Conservation (phyloP, 2,113 vertebrate species). For the Sander lucioperca region DNA sequence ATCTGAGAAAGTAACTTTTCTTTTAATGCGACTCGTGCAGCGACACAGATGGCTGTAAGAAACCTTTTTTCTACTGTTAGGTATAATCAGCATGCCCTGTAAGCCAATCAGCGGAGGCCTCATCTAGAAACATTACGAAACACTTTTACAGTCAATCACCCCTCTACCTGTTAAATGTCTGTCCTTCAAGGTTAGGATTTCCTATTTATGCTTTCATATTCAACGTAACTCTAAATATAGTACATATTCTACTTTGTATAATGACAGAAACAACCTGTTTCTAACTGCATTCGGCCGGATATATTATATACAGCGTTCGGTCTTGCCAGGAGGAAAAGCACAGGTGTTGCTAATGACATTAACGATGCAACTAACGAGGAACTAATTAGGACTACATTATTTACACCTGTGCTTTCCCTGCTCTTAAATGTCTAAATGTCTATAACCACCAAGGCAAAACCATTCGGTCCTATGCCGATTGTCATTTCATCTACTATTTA, state of each 20-base stretch:
- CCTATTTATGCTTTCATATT: accelerated
- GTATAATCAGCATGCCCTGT: not conserved
- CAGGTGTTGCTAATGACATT: not conserved
- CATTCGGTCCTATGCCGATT: not conserved
- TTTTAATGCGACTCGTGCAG: conserved; percentile 23
- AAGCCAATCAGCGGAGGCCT: conserved; percentile 20
- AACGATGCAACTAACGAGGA: not conserved
- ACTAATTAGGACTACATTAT: no score
- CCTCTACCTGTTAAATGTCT: not conserved
- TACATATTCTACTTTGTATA: not conserved
- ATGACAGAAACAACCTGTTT: not conserved
- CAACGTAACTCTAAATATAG: not conserved
- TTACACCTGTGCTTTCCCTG: not conserved
- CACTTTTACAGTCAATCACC: not conserved
- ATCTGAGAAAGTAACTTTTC: not conserved
- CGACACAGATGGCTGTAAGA: not conserved
- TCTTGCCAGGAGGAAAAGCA: no score
- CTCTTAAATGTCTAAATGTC: not conserved
- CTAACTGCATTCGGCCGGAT: not conserved
- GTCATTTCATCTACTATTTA: not conserved
- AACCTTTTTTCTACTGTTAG: not conserved
- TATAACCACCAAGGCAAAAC: not conserved
- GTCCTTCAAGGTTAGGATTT: not conserved
- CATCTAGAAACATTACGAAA: conserved; percentile 6
- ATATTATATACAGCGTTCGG: not conserved